phyloP scores from a whole-genome alignment of 2,797 vertebrate genomes.

The Zenarchopterus dispar region DNA sequence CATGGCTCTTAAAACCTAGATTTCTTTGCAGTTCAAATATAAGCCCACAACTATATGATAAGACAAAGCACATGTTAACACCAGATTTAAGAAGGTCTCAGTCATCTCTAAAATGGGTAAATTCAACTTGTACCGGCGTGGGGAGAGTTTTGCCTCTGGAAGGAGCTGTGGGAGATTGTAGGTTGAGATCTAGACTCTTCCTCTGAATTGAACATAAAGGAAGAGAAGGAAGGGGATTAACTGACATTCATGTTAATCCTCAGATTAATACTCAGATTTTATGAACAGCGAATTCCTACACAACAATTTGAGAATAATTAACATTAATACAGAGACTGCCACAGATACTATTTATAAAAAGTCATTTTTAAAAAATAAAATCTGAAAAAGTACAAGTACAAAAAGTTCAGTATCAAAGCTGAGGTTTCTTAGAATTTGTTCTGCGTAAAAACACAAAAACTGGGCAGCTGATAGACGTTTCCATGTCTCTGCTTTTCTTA shows the following conservation, averaged over 20 bases:
- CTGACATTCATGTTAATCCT: constrained; percentile 53
- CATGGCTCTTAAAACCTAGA: constrained; percentile 34
- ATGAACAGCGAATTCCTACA: constrained; percentile 6
- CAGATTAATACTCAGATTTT: constrained; percentile 7
- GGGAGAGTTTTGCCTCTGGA: constrained; percentile 97
- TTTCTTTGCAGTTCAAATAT: constrained; percentile 40
- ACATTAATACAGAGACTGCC: not conserved
- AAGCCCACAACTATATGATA: constrained; percentile 36
- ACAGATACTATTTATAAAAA: not conserved
- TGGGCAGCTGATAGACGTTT: not conserved
- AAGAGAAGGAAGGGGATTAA: constrained; percentile 70
- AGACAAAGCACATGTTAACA: constrained; percentile 52
- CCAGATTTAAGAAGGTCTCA: constrained; percentile 56
- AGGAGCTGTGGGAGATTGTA: constrained; percentile 88
- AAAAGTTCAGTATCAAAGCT: not conserved
- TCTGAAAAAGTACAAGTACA: not conserved
- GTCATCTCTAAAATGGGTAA: constrained; percentile 78
- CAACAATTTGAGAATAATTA: not conserved
- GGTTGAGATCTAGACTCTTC: constrained; percentile 94
- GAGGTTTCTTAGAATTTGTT: constrained; percentile 1
- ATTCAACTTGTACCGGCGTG: constrained; percentile 88
- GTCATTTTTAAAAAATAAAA: not conserved
- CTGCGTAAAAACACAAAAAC: too few relatives aligned
- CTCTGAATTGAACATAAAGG: constrained; percentile 85
- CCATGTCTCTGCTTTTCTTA: not conserved